phyloP scores from a whole-genome alignment of 2,888 invertebrate species.

The Luperina nickerlii region DNA sequence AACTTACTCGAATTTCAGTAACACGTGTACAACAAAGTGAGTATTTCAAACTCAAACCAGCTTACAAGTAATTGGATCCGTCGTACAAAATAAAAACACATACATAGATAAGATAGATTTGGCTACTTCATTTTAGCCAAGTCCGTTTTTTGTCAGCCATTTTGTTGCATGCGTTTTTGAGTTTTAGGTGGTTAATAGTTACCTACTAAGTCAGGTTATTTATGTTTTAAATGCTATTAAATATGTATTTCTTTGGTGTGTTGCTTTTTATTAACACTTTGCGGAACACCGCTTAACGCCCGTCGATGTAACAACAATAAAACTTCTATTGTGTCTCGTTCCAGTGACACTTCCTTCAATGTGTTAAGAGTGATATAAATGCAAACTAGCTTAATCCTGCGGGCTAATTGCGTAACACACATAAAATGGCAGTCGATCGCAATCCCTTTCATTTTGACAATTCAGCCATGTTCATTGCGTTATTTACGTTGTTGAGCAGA shows the following conservation, averaged over 20 bases:
- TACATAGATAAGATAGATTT: background rate
- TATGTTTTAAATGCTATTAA: background rate
- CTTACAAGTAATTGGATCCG: constrained; percentile 20
- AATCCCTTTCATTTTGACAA: background rate
- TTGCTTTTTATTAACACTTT: background rate
- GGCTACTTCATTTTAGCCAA: constrained; percentile 8
- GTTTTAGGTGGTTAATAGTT: background rate
- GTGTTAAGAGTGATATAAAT: background rate
- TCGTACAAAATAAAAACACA: constrained; percentile 2
- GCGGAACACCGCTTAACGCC: too few relatives aligned
- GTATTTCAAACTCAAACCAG: background rate
- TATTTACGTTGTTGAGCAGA: background rate
- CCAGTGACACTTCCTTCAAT: too few relatives aligned
- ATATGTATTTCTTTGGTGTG: background rate
- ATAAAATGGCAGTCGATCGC: background rate
- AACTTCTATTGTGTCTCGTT: too few relatives aligned
- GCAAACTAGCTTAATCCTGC: background rate
- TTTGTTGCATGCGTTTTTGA: constrained; percentile 17
- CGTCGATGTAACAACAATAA: too few relatives aligned
- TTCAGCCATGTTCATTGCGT: background rate
- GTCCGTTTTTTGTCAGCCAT: constrained; percentile 23
- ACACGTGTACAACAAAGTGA: constrained; percentile 4
- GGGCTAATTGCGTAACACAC: background rate
- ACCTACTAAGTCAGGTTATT: constrained; percentile 22
- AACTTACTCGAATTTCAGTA: constrained; percentile 4